Evolutionary conservation across 1,140 invertebrate genomes (phyloP).

Genomic region (Halictus rubicundus): DNA sequence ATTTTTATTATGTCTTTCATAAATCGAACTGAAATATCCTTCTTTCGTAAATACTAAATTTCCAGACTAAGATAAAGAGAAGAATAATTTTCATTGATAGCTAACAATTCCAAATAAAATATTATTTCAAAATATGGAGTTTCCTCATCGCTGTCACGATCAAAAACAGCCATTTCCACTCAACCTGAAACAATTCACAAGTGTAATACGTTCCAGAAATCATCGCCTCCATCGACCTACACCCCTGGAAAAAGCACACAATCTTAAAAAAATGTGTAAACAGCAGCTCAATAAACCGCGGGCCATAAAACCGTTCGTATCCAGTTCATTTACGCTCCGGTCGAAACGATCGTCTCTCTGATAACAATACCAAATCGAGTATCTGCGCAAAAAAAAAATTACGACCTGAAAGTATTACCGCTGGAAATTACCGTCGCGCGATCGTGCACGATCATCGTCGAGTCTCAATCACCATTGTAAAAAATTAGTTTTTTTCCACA

Average conservation of each 20-base stretch:
- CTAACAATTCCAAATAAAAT: no score
- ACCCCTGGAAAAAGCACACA: not conserved
- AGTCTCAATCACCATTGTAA: not conserved
- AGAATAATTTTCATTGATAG: no score
- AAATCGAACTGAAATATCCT: no score
- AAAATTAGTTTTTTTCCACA: not conserved
- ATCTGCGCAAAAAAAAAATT: not conserved
- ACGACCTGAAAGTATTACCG: not conserved
- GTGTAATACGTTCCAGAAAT: constrained; percentile 56
- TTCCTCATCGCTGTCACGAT: not conserved
- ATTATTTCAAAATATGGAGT: not conserved
- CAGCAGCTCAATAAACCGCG: constrained; percentile 18
- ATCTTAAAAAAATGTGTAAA: not conserved
- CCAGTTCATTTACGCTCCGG: constrained; percentile 6
- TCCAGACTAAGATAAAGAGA: no score
- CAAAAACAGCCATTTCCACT: not conserved
- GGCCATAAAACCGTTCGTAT: constrained; percentile 32
- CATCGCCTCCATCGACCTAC: constrained; percentile 34
- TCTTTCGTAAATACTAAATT: no score
- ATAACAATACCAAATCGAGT: constrained; percentile 27
- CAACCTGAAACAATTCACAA: constrained; percentile 54
- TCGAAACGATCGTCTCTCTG: not conserved
- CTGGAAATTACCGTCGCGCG: constrained; percentile 4
- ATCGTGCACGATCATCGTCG: not conserved
- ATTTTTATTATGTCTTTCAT: no score